phyloP scores from a whole-genome alignment of 1,140 invertebrate species.

The Uloborus diversus region DNA sequence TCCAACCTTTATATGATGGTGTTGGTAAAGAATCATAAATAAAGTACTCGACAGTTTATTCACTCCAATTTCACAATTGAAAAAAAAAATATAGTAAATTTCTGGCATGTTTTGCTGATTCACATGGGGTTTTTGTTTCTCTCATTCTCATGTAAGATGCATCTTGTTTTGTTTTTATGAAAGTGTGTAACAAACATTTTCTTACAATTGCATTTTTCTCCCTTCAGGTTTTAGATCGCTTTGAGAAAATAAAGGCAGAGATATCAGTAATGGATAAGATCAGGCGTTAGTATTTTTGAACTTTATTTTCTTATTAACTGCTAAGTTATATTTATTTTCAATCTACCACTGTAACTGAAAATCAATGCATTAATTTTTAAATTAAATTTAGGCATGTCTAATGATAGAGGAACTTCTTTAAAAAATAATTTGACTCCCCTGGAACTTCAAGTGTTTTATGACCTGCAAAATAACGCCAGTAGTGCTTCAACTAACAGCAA shows the following conservation, averaged over 20 bases:
- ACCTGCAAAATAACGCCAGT: constrained; percentile 23
- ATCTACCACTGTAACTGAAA: background rate
- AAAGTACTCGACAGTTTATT: background rate
- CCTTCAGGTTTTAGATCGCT: constrained; percentile 17
- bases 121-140: background rate
- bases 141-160: too few species aligned
- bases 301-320: background rate
- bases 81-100: background rate
- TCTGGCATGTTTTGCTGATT: background rate
- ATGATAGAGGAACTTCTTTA: constrained; percentile 1
- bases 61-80: background rate
- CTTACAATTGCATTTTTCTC: background rate
- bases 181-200: too few species aligned
- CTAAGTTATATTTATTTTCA: background rate
- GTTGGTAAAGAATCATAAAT: background rate
- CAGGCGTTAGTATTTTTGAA: constrained; percentile 26
- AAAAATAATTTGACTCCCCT: constrained; percentile 36
- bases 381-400: constrained; percentile 20
- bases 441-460: constrained; percentile 55
- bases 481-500: too few species aligned
- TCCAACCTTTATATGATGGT: too few species aligned
- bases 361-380: background rate
- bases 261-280: constrained; percentile 27
- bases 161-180: too few species aligned
- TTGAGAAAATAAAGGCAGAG: constrained; percentile 37